Evolutionary conservation across 2,797 vertebrate genomes (phyloP).

Genomic region (Rhinogobio ventralis): DNA sequence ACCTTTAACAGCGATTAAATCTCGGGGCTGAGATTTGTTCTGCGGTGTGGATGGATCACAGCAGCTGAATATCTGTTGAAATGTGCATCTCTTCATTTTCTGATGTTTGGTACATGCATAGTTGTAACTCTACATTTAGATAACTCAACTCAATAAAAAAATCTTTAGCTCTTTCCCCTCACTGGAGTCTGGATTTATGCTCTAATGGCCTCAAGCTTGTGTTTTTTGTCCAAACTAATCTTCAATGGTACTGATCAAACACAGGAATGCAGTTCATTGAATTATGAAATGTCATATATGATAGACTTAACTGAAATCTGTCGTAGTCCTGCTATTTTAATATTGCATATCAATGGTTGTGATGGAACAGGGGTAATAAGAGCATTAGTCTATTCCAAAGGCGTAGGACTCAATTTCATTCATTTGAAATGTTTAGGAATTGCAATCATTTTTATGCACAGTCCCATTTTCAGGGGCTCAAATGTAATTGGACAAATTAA

Average conservation of each 20-base stretch:
- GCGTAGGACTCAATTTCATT: too few relatives aligned
- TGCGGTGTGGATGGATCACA: background rate
- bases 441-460: too few relatives aligned
- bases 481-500: too few relatives aligned
- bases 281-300: too few relatives aligned
- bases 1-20: conserved; percentile 29
- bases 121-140: background rate
- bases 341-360: too few relatives aligned
- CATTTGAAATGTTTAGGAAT: too few relatives aligned
- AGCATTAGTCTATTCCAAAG: too few relatives aligned
- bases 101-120: background rate
- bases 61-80: background rate
- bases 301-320: too few relatives aligned
- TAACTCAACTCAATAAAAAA: background rate
- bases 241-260: background rate
- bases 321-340: too few relatives aligned
- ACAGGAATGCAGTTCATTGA: background rate
- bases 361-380: too few relatives aligned
- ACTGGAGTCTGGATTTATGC: background rate
- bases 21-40: too few relatives aligned
- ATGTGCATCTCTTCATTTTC: background rate
- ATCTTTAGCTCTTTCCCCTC: background rate
- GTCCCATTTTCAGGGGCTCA: too few relatives aligned
- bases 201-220: background rate
- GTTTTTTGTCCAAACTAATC: background rate